A percentile compares a stretch with the other conserved stretches of the same genome.
Conservation (phyloP, 2,888 invertebrate genomes). For the Eupithecia insigniata region DNA sequence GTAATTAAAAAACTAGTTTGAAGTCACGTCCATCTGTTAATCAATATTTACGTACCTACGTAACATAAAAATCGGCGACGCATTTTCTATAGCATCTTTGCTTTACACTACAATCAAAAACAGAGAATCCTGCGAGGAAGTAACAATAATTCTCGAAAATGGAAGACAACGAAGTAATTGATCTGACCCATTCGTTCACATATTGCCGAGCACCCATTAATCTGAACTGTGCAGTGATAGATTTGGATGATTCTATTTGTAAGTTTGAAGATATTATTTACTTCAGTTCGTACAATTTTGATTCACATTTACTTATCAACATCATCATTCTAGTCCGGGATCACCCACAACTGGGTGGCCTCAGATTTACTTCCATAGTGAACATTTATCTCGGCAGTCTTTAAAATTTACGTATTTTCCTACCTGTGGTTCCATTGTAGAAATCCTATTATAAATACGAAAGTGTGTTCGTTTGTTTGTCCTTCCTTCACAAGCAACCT, state of each 20-base stretch:
- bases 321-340: not conserved
- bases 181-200: constrained; percentile 21
- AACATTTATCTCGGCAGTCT: not conserved
- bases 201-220: constrained; percentile 16
- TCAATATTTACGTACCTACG: not conserved
- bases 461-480: too few relatives aligned
- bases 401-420: too few relatives aligned
- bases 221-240: constrained; percentile 18
- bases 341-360: not conserved
- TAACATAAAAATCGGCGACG: not conserved
- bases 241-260: constrained; percentile 27
- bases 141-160: constrained; percentile 6
- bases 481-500: too few relatives aligned
- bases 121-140: not conserved
- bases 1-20: not conserved
- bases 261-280: not conserved
- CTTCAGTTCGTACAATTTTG: not conserved
- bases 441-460: too few relatives aligned
- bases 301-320: not conserved
- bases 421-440: too few relatives aligned
- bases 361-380: not conserved
- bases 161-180: constrained; percentile 28
- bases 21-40: not conserved
- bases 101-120: not conserved
- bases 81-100: not conserved